Base-by-base conservation (phyloP, 64 coral and sea anemone species). In the Stylophora pistillata region DNA sequence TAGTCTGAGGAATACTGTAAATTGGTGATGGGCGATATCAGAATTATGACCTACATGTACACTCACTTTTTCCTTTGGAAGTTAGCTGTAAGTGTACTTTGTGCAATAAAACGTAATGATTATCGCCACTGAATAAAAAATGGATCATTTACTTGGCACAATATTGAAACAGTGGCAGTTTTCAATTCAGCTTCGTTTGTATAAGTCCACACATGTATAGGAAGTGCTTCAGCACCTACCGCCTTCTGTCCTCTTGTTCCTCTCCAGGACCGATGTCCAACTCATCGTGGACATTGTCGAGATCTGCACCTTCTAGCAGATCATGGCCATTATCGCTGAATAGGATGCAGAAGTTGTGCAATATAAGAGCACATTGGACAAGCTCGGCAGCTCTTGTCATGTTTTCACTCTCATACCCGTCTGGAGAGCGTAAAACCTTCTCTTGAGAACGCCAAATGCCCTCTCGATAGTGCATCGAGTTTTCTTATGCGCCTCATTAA, bases 251-350 rank as follows among this genome's bases (percentile, higher is more conserved):
- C 68, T 27, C 68, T 71, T 25, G 68, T 27, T 27, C 88, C 62
- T 73, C 41, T 54, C 77, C 88, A 80, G 15, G 77, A n/a, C 81
- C 65, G 41, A 73, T 32, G 32, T 77, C 66, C 63, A 71, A 58
- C 34, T 89, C 88, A 52, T 74, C 87, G 59, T 89, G 75, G 59
- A 34, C 76, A 47, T 66, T 52, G 64, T 23, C 27, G 32, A 80
- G 87, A 76, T 89, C 74, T 81, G 66, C 76, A 47, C 72, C 78
- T 76, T 72, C 77, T 18, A 89, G 88, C 58, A 81, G 62, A 81
- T 89, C 88, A 89, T 70, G 52, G 56, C 77, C 88, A 52, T 81
- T 52, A 64, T 89, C 77, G 88, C 69, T 81, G 57, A 89, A 89
- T 81, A 69, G 63, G 52, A 81, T 58, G 77, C 88, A 89, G 64